phyloP scores from a whole-genome alignment of 2,888 invertebrate species.

The Rotaria magnacalcarata region DNA sequence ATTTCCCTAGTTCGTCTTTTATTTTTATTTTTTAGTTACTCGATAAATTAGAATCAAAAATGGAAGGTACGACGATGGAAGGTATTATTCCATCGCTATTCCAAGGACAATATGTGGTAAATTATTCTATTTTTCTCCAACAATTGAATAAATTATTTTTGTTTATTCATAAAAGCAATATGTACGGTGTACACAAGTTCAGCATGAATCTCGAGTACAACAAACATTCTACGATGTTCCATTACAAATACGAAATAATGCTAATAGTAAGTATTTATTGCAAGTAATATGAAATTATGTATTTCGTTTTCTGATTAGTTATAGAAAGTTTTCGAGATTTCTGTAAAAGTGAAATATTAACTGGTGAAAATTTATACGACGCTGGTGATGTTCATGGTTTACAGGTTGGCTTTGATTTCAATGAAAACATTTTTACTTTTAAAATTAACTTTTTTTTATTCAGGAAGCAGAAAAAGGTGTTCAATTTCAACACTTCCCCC shows the following conservation, averaged over 20 bases:
- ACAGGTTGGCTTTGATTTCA: background rate
- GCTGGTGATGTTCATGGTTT: conserved; percentile 66
- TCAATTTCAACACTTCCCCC: conserved; percentile 88
- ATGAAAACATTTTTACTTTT: background rate
- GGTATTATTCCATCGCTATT: conserved; percentile 93
- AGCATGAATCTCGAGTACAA: conserved; percentile 84
- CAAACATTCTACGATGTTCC: conserved; percentile 99
- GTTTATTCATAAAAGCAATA: background rate
- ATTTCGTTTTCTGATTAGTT: background rate
- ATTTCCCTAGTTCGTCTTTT: background rate
- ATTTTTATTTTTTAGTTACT: conserved; percentile 67
- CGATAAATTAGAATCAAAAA: conserved; percentile 95
- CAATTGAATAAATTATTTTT: background rate
- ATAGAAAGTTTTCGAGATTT: conserved; percentile 82
- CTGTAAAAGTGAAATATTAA: conserved; percentile 83
- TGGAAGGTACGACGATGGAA: conserved; percentile 96
- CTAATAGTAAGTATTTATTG: conserved; percentile 19
- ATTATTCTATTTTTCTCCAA: background rate
- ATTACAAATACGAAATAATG: conserved; percentile 69
- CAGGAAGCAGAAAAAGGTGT: conserved; percentile 93
- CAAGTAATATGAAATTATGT: background rate
- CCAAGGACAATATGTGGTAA: conserved; percentile 71
- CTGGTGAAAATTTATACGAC: conserved; percentile 97
- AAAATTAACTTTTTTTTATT: conserved; percentile 47
- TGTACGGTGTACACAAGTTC: conserved; percentile 84